phyloP scores from a whole-genome alignment of 2,113 vertebrate genomes.

The Corvus hawaiiensis region DNA sequence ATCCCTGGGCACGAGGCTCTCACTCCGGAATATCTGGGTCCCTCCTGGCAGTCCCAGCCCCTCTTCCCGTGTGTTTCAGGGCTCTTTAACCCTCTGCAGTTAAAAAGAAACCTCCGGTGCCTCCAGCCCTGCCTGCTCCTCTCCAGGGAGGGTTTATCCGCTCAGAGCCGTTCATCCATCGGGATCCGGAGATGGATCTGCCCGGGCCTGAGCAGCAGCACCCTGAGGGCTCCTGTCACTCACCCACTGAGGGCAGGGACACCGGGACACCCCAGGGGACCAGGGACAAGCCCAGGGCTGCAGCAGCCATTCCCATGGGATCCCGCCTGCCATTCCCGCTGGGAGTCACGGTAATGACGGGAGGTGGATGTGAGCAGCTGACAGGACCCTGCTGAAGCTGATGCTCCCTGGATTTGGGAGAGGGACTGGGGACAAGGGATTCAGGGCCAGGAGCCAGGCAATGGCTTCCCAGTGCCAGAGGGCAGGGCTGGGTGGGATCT shows the following conservation, averaged over 20 bases:
- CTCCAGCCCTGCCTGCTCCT: background rate
- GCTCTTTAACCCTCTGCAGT: background rate
- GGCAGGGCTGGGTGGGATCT: fast-evolving
- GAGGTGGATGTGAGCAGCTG: fast-evolving
- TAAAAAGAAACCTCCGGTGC: background rate
- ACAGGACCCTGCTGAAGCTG: fast-evolving
- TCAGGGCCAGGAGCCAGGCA: background rate
- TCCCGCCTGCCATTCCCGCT: fast-evolving
- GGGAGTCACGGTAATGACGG: fast-evolving
- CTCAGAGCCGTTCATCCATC: fast-evolving
- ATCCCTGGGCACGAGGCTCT: background rate
- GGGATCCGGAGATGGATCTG: fast-evolving
- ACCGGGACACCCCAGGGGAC: background rate
- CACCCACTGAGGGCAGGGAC: fast-evolving
- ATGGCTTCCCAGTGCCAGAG: background rate
- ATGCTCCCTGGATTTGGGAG: background rate
- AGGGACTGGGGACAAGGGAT: background rate
- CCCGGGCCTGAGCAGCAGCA: fast-evolving
- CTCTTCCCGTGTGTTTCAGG: background rate
- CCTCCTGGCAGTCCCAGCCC: background rate
- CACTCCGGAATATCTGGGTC: fast-evolving
- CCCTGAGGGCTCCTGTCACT: background rate
- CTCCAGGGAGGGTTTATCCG: background rate
- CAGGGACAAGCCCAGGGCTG: background rate
- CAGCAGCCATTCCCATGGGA: fast-evolving